A percentile compares a stretch with the other conserved stretches of the same genome.
phyloP scores from a whole-genome alignment of 2,113 vertebrate genomes.

The Phodopus roborovskii region DNA sequence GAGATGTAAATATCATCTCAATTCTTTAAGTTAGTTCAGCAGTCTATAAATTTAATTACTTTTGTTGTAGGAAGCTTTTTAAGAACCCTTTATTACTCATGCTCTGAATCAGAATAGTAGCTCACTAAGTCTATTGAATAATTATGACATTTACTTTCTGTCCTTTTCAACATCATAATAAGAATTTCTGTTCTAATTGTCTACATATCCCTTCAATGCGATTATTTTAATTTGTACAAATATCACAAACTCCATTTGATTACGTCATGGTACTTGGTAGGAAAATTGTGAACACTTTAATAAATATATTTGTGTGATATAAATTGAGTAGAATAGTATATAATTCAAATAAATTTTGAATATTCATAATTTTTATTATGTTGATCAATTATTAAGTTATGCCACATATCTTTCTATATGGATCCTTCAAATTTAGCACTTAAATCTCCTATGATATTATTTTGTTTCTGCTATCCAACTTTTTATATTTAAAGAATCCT shows the following conservation, averaged over 20 bases:
- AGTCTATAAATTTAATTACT: constrained; percentile 27
- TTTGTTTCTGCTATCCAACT: not conserved
- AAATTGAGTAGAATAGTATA: not conserved
- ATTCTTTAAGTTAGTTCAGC: not conserved
- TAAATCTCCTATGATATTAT: not conserved
- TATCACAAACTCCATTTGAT: not conserved
- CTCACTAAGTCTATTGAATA: not conserved
- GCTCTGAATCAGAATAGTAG: not conserved
- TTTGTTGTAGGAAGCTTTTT: not conserved
- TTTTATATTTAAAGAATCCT: not conserved
- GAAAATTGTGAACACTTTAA: not conserved
- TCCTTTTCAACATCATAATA: not conserved
- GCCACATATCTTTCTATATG: not conserved
- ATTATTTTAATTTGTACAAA: not conserved
- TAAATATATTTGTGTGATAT: not conserved
- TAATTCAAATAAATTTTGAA: not conserved
- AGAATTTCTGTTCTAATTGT: not conserved
- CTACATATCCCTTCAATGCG: not conserved
- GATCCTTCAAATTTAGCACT: not conserved
- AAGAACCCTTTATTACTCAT: not conserved
- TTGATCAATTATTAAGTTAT: not conserved
- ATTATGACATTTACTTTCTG: not conserved
- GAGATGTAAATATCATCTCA: not conserved
- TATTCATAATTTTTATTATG: not conserved
- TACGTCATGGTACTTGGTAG: not conserved